phyloP scores from a whole-genome alignment of 2,797 vertebrate genomes.

The Molossus molossus region DNA sequence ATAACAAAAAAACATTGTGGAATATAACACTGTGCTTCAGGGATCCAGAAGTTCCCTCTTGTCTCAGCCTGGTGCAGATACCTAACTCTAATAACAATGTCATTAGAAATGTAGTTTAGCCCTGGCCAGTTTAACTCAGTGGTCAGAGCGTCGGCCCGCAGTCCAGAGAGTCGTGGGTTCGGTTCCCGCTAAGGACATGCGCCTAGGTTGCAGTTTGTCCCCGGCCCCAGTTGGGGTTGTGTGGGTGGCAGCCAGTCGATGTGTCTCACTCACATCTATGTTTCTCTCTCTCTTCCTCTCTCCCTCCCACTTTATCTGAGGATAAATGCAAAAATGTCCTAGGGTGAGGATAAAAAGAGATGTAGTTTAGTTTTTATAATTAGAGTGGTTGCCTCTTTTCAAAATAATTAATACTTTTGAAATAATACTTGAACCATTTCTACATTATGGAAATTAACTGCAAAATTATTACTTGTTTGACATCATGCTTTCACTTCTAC shows the following conservation, averaged over 20 bases:
- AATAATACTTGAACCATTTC: background rate
- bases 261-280: too few species aligned
- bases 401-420: background rate
- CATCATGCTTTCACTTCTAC: background rate
- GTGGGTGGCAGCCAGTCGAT: too few species aligned
- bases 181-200: too few species aligned
- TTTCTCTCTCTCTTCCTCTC: too few species aligned
- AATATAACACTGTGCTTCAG: background rate
- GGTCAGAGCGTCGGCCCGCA: too few species aligned
- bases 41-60: background rate
- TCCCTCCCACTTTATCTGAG: too few species aligned
- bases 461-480: background rate
- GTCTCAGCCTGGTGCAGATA: background rate
- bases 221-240: too few species aligned
- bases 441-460: background rate
- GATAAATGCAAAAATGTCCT: too few species aligned
- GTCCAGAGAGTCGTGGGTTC: too few species aligned
- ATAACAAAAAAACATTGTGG: background rate
- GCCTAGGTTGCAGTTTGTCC: too few species aligned
- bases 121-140: too few species aligned
- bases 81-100: background rate
- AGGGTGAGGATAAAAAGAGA: too few species aligned
- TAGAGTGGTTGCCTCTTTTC: background rate
- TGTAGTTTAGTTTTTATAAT: background rate
- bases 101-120: background rate